Evolutionary conservation across 2,113 vertebrate genomes (phyloP).

Genomic region (Parotia lawesii): DNA sequence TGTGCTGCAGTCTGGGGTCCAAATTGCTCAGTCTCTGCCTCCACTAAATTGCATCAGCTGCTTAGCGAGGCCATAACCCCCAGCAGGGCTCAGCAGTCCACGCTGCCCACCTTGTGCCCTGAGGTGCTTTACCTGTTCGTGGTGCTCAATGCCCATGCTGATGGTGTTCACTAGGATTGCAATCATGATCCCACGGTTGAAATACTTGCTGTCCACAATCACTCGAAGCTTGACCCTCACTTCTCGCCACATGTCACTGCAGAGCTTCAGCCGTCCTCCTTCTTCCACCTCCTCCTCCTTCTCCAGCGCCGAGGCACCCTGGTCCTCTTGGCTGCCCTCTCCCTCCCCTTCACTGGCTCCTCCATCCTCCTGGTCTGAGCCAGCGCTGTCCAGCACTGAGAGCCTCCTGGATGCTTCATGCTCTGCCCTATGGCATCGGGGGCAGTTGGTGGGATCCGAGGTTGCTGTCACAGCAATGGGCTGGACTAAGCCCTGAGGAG

Average conservation of each 20-base stretch:
- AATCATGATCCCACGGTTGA: slow-evolving; percentile 96
- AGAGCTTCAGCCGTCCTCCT: slow-evolving; percentile 39
- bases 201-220: slow-evolving; percentile 98
- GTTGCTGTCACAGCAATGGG: slow-evolving; percentile 79
- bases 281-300: slow-evolving; percentile 55
- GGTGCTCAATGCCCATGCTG: slow-evolving; percentile 98
- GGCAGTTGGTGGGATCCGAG: slow-evolving; percentile 78
- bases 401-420: slow-evolving; percentile 23
- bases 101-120: rapidly evolving
- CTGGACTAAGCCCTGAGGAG: slow-evolving; percentile 74
- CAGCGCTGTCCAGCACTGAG: slow-evolving; percentile 46
- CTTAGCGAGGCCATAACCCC: neutral
- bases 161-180: slow-evolving; percentile 96
- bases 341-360: neutral
- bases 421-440: slow-evolving; percentile 68
- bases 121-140: slow-evolving; percentile 81
- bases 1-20: neutral
- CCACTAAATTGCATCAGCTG: neutral
- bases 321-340: slow-evolving; percentile 39
- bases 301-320: neutral
- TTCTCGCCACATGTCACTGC: slow-evolving; percentile 71
- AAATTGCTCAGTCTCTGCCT: neutral
- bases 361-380: slow-evolving; percentile 57
- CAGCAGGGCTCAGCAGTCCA: neutral
- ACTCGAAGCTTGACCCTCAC: slow-evolving; percentile 83